Percentiles rank a stretch among this genome's conserved stretches.
Evolutionary conservation across 1,140 invertebrate species (phyloP).

Genomic region (Diachasmimorpha longicaudata): DNA sequence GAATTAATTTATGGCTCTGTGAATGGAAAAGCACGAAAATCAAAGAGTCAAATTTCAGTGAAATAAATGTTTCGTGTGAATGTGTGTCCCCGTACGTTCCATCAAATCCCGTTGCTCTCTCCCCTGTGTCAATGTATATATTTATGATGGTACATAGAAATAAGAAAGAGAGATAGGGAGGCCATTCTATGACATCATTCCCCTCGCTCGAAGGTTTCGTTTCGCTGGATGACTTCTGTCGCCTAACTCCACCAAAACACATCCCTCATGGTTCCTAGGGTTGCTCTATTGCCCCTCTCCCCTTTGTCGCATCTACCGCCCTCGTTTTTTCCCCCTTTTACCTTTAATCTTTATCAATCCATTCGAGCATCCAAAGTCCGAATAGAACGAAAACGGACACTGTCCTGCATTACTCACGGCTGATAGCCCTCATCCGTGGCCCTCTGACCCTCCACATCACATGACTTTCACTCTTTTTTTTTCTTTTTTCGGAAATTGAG

Average conservation of each 20-base stretch:
- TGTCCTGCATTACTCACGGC: conserved; percentile 60
- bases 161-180: conserved; percentile 23
- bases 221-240: conserved; percentile 63
- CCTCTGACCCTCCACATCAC: background rate
- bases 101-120: conserved; percentile 39
- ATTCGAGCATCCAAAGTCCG: conserved; percentile 41
- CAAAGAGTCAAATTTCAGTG: background rate
- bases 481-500: background rate
- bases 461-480: background rate
- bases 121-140: conserved; percentile 46
- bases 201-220: conserved; percentile 49
- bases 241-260: conserved; percentile 55
- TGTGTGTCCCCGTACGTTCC: conserved; percentile 40
- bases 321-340: conserved; percentile 44
- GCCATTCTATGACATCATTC: conserved; percentile 59
- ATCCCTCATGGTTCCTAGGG: conserved; percentile 29
- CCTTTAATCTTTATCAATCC: conserved; percentile 65
- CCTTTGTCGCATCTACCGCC: background rate
- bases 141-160: conserved; percentile 37
- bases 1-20: too few relatives aligned
- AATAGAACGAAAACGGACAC: conserved; percentile 50
- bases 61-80: conserved; percentile 40
- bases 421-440: conserved; percentile 47
- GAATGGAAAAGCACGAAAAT: too few relatives aligned
- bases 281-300: conserved; percentile 20